Conservation (phyloP, 2,888 invertebrate species). For the Eristalinus aeneus region DNA sequence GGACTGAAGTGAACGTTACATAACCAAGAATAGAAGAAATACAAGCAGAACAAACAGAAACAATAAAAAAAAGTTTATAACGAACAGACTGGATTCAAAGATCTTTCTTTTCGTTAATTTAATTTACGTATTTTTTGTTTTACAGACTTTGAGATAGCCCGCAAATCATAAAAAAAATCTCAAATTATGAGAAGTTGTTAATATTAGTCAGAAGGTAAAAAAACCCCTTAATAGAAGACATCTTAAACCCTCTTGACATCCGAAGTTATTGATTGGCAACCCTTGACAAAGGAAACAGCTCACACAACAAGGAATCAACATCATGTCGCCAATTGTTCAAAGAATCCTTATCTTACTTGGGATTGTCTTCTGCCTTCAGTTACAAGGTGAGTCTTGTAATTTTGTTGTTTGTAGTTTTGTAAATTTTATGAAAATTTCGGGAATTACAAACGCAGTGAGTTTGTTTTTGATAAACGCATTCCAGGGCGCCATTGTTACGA, state of each 20-base stretch:
- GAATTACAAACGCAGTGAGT: too few species aligned
- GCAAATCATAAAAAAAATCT: background rate
- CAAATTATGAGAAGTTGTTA: background rate
- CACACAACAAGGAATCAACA: conserved; percentile 25
- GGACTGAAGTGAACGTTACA: conserved; percentile 16
- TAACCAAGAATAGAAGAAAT: conserved; percentile 15
- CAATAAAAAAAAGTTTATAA: background rate
- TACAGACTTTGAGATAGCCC: background rate
- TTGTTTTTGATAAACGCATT: too few species aligned
- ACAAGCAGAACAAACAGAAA: too few species aligned
- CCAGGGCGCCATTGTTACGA: conserved; percentile 39
- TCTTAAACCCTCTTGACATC: background rate
- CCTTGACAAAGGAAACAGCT: background rate
- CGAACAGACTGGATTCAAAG: too few species aligned
- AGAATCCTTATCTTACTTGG: conserved; percentile 78
- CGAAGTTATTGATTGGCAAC: background rate
- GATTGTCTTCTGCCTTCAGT: conserved; percentile 76
- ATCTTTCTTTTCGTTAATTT: background rate
- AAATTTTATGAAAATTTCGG: too few species aligned
- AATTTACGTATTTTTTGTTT: background rate
- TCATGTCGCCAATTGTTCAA: conserved; percentile 78
- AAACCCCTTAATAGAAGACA: background rate
- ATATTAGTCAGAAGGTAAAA: background rate
- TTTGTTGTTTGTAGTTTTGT: too few species aligned
- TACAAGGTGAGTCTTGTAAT: conserved; percentile 77